Evolutionary conservation across 2,113 vertebrate species (phyloP), one percentile per base, ranked within the genome.

Genomic region (Heliornis fulica): DNA sequence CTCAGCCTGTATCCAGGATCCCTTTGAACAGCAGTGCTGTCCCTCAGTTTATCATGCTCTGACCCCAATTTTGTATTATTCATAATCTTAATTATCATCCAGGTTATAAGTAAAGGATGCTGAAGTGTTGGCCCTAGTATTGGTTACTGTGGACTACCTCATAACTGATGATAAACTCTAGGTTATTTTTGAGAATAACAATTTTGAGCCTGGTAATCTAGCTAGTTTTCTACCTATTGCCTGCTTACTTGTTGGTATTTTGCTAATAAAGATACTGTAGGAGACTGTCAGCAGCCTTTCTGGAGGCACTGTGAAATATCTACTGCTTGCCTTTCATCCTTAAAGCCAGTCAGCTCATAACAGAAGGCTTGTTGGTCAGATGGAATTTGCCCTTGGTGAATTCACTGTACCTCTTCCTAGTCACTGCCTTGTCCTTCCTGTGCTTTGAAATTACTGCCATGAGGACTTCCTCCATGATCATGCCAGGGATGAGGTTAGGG

Each of bases 371-470:
- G 25, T 48, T 78, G 54, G 14, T 66, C 25, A 38, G 13, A 23
- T 87, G 46, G 8, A 31, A 23, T 75, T 85, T 78, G n/a, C 1
- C 0, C 31, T 61, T 82, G 18, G 34, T 82, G 66, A 74, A 90
- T 53, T 10, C 9, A 5, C 0, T 0, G 25, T 36, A 31, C 13
- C 34, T 86, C 11, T 83, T 74, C 15, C 25, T 60, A 7, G 10
- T 61, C 19, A 48, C 25, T 13, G 64, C 64, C 29, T 65, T 69
- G 29, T 48, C 28, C 31, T 75, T 74, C 12, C 9, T 38, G n/a
- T 69, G 26, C 76, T 87, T 70, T 65, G 50, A 65, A 84, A 46
- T 90, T 1, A 41, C 15, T 84, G 46, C 16, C 23, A 34, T 0
- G 3, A 43, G 54, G 60, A 56, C 36, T 81, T 78, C 11, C 61